Conservation (phyloP, 2,888 invertebrate species). For the Papilio gigon region DNA sequence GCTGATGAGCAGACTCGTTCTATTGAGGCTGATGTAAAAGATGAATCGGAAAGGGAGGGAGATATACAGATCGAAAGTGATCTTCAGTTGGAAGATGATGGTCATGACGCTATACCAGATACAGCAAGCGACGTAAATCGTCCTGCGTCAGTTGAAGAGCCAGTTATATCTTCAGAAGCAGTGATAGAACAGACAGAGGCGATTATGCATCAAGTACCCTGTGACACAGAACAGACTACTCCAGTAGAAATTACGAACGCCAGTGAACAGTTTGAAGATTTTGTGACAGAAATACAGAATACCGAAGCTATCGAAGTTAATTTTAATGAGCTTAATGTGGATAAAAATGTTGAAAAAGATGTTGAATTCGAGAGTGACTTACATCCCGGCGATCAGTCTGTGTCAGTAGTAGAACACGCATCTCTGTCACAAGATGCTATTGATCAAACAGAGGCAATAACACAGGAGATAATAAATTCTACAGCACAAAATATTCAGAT, state of each 20-base stretch:
- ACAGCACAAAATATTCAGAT: constrained; percentile 10
- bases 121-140: constrained; percentile 40
- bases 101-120: constrained; percentile 14
- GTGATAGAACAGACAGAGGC: constrained; percentile 47
- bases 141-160: constrained; percentile 46
- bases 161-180: constrained; percentile 47
- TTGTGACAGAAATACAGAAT: constrained; percentile 1
- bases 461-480: background rate
- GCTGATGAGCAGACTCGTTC: constrained; percentile 49
- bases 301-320: constrained; percentile 38
- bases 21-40: constrained; percentile 41
- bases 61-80: constrained; percentile 32
- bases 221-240: constrained; percentile 11
- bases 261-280: constrained; percentile 23
- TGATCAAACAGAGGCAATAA: background rate
- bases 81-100: constrained; percentile 44
- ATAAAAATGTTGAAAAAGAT: constrained; percentile 33
- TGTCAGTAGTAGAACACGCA: background rate
- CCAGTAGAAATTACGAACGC: constrained; percentile 5
- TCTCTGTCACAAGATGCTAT: background rate
- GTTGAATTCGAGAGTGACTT: constrained; percentile 17
- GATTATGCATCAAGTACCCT: constrained; percentile 42
- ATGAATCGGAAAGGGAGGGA: constrained; percentile 39
- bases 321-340: constrained; percentile 28
- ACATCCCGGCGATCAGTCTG: constrained; percentile 13